A percentile compares a stretch with the other conserved stretches of the same genome.
These are phyloP conservation scores for Ennomos fuscantarius DNA, from an alignment of 2,888 invertebrate genomes.

Conservation along the genomic window DNA sequence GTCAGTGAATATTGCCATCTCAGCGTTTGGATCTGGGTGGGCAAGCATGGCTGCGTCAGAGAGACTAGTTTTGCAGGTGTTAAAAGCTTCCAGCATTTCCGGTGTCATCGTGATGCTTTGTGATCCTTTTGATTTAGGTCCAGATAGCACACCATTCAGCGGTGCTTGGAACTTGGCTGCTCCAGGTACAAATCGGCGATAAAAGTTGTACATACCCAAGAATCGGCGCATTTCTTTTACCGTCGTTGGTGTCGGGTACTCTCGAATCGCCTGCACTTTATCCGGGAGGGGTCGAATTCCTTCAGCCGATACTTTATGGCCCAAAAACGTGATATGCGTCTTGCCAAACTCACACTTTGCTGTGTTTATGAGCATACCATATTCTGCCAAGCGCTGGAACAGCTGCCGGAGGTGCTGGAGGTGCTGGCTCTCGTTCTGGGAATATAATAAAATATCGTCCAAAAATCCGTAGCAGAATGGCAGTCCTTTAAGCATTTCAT, in stretches of 20 bases:
- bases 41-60: not conserved
- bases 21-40: not conserved
- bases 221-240: constrained; percentile 35
- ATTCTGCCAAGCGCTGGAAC: constrained; percentile 8
- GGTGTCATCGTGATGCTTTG: constrained; percentile 18
- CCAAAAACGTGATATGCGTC: constrained; percentile 27
- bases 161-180: constrained; percentile 38
- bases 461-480: constrained; percentile 28
- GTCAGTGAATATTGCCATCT: constrained; percentile 1
- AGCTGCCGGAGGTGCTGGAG: constrained; percentile 8
- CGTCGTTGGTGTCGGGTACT: constrained; percentile 32
- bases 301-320: constrained; percentile 21
- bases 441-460: constrained; percentile 12
- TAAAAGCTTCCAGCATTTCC: too few relatives aligned
- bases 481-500: too few relatives aligned
- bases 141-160: constrained; percentile 8
- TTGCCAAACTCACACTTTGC: constrained; percentile 20
- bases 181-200: constrained; percentile 35
- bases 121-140: constrained; percentile 45
- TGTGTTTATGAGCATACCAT: constrained; percentile 6
- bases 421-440: not conserved
- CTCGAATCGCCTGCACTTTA: constrained; percentile 22
- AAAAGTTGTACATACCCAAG: constrained; percentile 42
- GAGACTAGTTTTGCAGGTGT: not conserved
- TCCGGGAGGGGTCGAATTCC: constrained; percentile 11